Evolutionary conservation across 2,797 vertebrate genomes (phyloP).

Genomic region (Gymnothorax reevesii): DNA sequence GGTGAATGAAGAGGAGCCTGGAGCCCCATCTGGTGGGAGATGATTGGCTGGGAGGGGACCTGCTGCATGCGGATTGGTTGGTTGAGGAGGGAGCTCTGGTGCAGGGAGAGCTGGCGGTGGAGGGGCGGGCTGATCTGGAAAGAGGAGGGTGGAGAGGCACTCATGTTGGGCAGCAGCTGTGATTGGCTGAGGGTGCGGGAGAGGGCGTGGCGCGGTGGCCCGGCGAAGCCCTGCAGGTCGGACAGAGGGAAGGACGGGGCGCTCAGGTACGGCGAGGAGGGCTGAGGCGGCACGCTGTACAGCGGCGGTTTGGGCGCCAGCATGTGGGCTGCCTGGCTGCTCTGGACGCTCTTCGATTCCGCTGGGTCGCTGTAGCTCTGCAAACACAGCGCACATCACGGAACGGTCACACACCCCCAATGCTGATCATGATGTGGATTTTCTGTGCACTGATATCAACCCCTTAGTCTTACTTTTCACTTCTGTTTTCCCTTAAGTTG

Average conservation of each 20-base stretch:
- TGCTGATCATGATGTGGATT: too few species aligned
- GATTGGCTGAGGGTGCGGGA: slow-evolving; percentile 84
- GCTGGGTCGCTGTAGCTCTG: slow-evolving; percentile 91
- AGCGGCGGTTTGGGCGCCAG: slow-evolving; percentile 89
- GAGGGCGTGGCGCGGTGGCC: slow-evolving; percentile 83
- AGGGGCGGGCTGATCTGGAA: slow-evolving; percentile 95
- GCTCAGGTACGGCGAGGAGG: slow-evolving; percentile 87
- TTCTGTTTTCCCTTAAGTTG: too few species aligned
- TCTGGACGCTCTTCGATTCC: slow-evolving; percentile 87
- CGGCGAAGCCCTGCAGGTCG: slow-evolving; percentile 89
- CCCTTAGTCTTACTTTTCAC: too few species aligned
- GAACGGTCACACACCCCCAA: not conserved
- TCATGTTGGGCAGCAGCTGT: slow-evolving; percentile 92
- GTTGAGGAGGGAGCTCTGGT: slow-evolving; percentile 91
- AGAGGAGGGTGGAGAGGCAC: slow-evolving; percentile 87
- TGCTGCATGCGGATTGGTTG: slow-evolving; percentile 97
- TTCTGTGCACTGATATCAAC: too few species aligned
- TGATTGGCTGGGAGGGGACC: slow-evolving; percentile 90
- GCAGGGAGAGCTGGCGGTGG: slow-evolving; percentile 93
- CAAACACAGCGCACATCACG: not conserved
- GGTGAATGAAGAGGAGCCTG: slow-evolving; percentile 91
- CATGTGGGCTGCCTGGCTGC: slow-evolving; percentile 87
- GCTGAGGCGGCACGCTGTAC: slow-evolving; percentile 88
- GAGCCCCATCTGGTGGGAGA: slow-evolving; percentile 94
- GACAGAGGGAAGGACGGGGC: slow-evolving; percentile 90